A percentile compares a stretch with the other conserved stretches of the same genome.
Conservation (phyloP, 2,797 vertebrate genomes). For the Gymnoscopelus microlampas region DNA sequence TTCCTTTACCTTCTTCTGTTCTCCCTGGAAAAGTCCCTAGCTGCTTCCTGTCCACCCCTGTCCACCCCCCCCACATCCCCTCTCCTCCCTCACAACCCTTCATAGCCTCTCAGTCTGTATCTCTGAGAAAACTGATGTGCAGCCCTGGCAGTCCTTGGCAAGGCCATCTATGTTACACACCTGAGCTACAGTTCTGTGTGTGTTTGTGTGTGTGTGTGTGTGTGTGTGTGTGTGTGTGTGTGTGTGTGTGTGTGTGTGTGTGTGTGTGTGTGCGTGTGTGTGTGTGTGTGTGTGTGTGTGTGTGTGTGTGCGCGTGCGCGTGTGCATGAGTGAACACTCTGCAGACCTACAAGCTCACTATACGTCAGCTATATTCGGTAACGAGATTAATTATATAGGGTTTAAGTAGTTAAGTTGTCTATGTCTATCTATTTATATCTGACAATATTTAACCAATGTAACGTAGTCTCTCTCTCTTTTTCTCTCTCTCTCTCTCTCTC, state of each 20-base stretch:
- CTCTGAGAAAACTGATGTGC: too few relatives aligned
- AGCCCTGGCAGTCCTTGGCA: too few relatives aligned
- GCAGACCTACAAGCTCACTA: background rate
- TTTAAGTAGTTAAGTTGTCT: too few relatives aligned
- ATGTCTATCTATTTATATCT: too few relatives aligned
- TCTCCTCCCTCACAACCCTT: conserved; percentile 12
- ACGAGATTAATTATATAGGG: too few relatives aligned
- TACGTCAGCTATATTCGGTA: too few relatives aligned
- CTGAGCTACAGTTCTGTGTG: background rate
- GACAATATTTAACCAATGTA: too few relatives aligned
- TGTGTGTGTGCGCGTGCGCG: background rate
- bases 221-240: background rate
- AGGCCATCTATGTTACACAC: too few relatives aligned
- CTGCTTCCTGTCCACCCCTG: background rate
- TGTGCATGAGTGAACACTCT: background rate
- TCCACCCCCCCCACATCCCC: conserved; percentile 16
- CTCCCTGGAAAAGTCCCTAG: background rate
- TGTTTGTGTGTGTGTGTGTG: conserved; percentile 4
- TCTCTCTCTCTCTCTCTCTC: conserved; percentile 3
- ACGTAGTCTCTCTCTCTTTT: background rate
- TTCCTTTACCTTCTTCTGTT: conserved; percentile 20
- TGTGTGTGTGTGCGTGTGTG: conserved; percentile 1
- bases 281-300: conserved; percentile 6
- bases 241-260: conserved; percentile 7
- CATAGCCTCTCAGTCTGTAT: too few relatives aligned